Base-by-base conservation (phyloP, 2,113 vertebrate species). In the Formicarius rufipectus region DNA sequence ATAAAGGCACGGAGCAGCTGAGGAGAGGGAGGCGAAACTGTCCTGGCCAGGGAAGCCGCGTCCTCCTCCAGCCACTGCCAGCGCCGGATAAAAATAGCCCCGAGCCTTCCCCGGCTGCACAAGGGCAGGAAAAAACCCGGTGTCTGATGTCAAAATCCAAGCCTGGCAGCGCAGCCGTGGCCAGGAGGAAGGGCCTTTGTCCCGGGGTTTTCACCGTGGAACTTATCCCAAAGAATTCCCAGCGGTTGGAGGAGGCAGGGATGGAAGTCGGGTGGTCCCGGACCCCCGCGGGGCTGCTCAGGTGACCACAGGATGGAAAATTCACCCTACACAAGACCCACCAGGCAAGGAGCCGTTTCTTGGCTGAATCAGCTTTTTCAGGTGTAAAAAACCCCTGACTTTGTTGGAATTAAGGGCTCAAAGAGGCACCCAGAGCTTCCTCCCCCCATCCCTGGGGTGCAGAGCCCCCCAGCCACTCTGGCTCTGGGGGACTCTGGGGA, bases 21-120 rank as follows among this genome's bases (percentile, higher is more conserved):
- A 87, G 33, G 91, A n/a, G 68, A 55, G 94, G 62, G 66, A 94
- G 88, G 77, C 14, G 27, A 87, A 31, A 79, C 62, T 88, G 79
- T 1, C 4, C 12, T 11, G 68, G 73, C 76, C 84, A 20, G 85
- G 83, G 83, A 42, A 91, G 60, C 77, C 28, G 64, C 8, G 73
- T 94, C 93, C 94, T 87, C 17, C 49, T 92, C 60, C 66, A 86
- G 93, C 92, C 87, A 24, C 90, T 96, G 97, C 95, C 69, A 95
- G 96, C 15, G 37, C 23, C 2, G 86, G 97, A 93, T 98, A 98
- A 98, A 98, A 98, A 98, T 98, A 98, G 97, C 96, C 28, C 44
- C 21, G 5, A 86, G 90, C 63, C 85, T 92, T 50, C 21, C 1
- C 53, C 60, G 37, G 94, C 94, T 75, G 71, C 91, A 79, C 81